phyloP scores from a whole-genome alignment of 2,113 vertebrate species.

The Bucco capensis region DNA sequence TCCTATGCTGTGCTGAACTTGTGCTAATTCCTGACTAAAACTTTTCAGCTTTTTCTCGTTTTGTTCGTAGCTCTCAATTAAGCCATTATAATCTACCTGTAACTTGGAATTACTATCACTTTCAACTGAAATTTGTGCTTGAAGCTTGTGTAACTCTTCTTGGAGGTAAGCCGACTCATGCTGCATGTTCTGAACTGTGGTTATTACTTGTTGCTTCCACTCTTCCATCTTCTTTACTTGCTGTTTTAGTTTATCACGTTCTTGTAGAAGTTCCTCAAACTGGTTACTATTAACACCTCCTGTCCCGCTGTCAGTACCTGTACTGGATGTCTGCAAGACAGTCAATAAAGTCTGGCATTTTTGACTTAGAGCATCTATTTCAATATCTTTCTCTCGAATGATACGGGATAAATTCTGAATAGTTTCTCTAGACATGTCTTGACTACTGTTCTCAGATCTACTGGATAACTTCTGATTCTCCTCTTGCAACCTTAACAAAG shows the following conservation, averaged over 20 bases:
- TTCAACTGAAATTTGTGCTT: slow-evolving; percentile 85
- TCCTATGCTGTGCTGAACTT: slow-evolving; percentile 90
- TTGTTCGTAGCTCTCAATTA: slow-evolving; percentile 92
- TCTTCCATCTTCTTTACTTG: slow-evolving; percentile 99
- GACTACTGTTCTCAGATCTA: slow-evolving; percentile 84
- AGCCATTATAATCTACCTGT: slow-evolving; percentile 86
- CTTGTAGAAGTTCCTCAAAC: slow-evolving; percentile 93
- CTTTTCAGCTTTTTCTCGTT: slow-evolving; percentile 87
- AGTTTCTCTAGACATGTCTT: slow-evolving; percentile 96
- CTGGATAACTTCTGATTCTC: slow-evolving; percentile 86
- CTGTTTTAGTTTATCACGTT: slow-evolving; percentile 90
- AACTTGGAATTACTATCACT: slow-evolving; percentile 86
- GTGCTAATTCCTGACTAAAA: slow-evolving; percentile 86
- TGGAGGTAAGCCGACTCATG: slow-evolving; percentile 94
- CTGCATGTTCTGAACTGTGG: slow-evolving; percentile 97
- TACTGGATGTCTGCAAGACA: slow-evolving; percentile 83
- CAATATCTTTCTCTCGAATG: slow-evolving; percentile 96
- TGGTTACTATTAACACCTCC: slow-evolving; percentile 93
- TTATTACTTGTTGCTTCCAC: slow-evolving; percentile 98
- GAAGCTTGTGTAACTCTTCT: slow-evolving; percentile 88
- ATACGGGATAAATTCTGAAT: slow-evolving; percentile 97
- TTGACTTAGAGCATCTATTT: slow-evolving; percentile 94
- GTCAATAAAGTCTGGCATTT: slow-evolving; percentile 94
- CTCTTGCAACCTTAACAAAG: slow-evolving; percentile 87
- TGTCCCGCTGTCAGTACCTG: slow-evolving; percentile 47